Evolutionary conservation across 2,113 vertebrate genomes (phyloP).

Genomic region (Genyomyrus donnyi): DNA sequence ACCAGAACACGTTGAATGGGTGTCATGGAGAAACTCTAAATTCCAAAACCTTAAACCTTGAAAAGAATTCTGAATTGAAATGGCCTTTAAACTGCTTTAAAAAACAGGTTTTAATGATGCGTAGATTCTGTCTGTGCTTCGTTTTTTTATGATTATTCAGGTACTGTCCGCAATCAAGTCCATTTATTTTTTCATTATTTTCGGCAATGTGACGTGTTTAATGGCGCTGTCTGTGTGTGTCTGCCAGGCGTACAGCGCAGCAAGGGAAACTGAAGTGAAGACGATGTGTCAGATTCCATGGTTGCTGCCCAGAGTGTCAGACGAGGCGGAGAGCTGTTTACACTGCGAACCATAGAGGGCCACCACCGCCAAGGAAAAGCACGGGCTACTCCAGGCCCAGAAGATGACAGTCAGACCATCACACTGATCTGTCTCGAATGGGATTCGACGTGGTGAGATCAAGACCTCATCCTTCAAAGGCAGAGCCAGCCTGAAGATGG

Average conservation of each 20-base stretch:
- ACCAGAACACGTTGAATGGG: background rate
- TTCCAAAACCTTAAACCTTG: background rate
- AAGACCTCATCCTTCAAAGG: background rate
- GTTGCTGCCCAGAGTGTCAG: background rate
- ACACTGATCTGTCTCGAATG: background rate
- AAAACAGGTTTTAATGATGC: background rate
- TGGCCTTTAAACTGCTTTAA: background rate
- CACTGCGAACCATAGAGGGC: background rate
- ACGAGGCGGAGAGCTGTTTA: background rate
- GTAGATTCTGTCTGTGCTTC: background rate
- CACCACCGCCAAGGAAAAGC: background rate
- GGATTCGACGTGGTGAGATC: background rate
- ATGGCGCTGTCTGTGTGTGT: background rate
- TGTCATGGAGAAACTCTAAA: background rate
- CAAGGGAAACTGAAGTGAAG: background rate
- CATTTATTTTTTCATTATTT: background rate
- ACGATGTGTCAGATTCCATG: background rate
- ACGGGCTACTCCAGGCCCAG: background rate
- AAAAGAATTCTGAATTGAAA: background rate
- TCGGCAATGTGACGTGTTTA: background rate
- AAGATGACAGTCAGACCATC: background rate
- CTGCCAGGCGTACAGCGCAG: background rate
- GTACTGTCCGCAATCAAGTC: background rate
- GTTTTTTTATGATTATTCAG: background rate
- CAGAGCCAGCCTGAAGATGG: background rate